Evolutionary conservation across 2,113 vertebrate genomes (phyloP), one percentile per base, ranked within the genome.

Genomic region (Colaptes auratus): DNA sequence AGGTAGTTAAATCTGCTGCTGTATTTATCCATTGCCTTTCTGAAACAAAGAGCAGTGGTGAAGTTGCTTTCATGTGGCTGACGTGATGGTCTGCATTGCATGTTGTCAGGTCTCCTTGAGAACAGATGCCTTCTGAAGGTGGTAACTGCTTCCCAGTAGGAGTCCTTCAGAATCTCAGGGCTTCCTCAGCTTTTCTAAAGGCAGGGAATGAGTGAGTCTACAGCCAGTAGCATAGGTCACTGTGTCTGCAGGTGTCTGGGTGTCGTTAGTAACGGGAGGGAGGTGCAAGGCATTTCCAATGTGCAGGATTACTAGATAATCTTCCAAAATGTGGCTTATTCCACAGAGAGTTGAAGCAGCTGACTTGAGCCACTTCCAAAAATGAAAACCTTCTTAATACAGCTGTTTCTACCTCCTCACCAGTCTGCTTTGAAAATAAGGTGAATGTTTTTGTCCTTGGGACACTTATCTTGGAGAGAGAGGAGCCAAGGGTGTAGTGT

Each of bases 261-360:
- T 59, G 23, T 27, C 39, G 88, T 82, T 83, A 72, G 42, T 50
- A 61, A 56, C 4, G 31, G 44, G 36, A 72, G 20, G 65, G 58
- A 72, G 33, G 33, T 81, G 25, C 21, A 86, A 74, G 15, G 28
- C 53, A 58, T 81, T 92, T 36, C 50, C 71, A 20, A 52, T 69
- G 65, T 52, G 76, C 33, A 84, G 76, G 73, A 86, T 92, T 95
- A 90, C 10, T 64, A 28, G 60, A 81, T 95, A 74, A 81, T 94
- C 86, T 95, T 94, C 56, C 65, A 64, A 90, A 94, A 91, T 88
- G 25, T 93, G 65, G 65, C 14, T 95, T 83, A 75, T 88, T 81
- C 36, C 36, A 56, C n/a, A 55, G 69, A 83, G 33, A 89, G 52
- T 46, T 82, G 75, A 90, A 89, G 72, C 46, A 71, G 79, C 46